Evolutionary conservation across 2,888 invertebrate genomes (phyloP).

Genomic region (Pterobdella sp.): DNA sequence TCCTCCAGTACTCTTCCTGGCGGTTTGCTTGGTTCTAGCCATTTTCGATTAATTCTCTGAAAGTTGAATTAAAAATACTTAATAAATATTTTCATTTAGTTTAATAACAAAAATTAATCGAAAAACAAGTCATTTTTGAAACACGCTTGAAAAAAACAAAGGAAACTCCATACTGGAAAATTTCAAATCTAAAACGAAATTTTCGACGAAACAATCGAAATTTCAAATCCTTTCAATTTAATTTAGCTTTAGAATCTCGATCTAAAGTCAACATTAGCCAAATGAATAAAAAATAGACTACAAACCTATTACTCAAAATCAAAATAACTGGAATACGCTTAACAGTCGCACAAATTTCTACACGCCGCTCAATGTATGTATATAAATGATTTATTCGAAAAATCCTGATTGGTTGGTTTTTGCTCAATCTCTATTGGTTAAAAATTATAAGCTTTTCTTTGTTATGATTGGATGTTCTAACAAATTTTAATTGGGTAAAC

Average conservation of each 20-base stretch:
- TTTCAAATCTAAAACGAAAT: background rate
- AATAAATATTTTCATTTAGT: background rate
- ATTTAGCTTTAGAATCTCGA: background rate
- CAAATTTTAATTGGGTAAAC: slow-evolving; percentile 13
- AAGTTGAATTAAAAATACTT: background rate
- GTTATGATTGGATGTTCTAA: background rate
- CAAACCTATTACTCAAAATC: too few species aligned
- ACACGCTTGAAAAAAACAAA: background rate
- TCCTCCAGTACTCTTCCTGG: slow-evolving; percentile 52
- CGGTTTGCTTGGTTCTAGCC: slow-evolving; percentile 53
- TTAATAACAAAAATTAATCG: background rate
- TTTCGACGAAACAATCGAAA: background rate
- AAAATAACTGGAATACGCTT: too few species aligned
- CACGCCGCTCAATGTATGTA: slow-evolving; percentile 2
- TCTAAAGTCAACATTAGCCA: too few species aligned
- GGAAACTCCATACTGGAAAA: slow-evolving; percentile 2
- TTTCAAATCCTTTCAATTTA: background rate
- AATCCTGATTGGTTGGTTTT: background rate
- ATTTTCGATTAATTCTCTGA: slow-evolving; percentile 37
- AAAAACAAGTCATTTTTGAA: background rate
- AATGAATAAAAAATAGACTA: too few species aligned
- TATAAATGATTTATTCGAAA: background rate
- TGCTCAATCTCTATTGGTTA: slow-evolving; percentile 6
- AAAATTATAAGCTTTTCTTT: background rate
- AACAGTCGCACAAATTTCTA: too few species aligned